phyloP scores from a whole-genome alignment of 1,140 invertebrate genomes.

The Oscheius sp. region DNA sequence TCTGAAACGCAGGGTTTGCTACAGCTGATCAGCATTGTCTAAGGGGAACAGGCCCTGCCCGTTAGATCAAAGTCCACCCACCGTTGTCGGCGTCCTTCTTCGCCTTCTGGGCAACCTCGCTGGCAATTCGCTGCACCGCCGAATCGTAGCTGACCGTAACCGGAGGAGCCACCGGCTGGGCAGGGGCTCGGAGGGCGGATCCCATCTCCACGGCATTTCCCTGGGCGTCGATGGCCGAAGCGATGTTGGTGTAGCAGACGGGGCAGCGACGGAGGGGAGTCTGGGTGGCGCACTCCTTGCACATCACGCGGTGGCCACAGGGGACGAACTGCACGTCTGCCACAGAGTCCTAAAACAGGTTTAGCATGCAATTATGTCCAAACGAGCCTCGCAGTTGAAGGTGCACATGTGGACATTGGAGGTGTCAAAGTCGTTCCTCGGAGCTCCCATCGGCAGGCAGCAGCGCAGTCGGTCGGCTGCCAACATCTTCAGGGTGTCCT shows the following conservation, averaged over 20 bases:
- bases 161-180: neutral
- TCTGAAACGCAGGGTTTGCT: too few relatives aligned
- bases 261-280: slow-evolving; percentile 55
- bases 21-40: too few relatives aligned
- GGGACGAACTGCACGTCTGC: slow-evolving; percentile 72
- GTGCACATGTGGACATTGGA: slow-evolving; percentile 25
- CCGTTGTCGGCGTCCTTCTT: slow-evolving; percentile 67
- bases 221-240: slow-evolving; percentile 9
- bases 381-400: slow-evolving; percentile 9
- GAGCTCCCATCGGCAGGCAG: slow-evolving; percentile 9
- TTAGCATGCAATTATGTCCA: neutral
- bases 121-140: neutral
- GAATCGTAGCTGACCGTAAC: neutral
- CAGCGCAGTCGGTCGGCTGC: neutral
- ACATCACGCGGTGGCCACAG: slow-evolving; percentile 74
- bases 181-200: neutral
- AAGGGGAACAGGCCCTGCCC: too few relatives aligned
- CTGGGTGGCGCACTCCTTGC: slow-evolving; percentile 73
- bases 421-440: slow-evolving; percentile 14
- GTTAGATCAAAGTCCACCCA: slow-evolving; percentile 50
- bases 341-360: slow-evolving; percentile 5
- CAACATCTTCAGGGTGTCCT: neutral
- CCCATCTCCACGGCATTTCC: neutral
- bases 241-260: slow-evolving; percentile 69
- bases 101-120: slow-evolving; percentile 60